Evolutionary conservation across 2,888 invertebrate species (phyloP), one percentile per base, ranked within the genome.

Genomic region (Schrankia costaestrigalis): DNA sequence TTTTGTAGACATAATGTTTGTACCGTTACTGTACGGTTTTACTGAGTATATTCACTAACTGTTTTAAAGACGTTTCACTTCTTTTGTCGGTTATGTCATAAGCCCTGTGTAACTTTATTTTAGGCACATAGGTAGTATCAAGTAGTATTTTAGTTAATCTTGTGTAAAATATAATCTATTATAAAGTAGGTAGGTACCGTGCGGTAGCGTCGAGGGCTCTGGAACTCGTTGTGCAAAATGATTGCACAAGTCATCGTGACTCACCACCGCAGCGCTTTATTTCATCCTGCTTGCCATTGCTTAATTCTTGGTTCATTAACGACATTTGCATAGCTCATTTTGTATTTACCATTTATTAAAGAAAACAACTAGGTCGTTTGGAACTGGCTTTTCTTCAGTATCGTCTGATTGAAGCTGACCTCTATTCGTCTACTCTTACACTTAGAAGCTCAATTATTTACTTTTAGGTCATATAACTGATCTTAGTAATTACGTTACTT

Each of bases 191-290:
- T n/a, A n/a, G n/a, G n/a, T n/a, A n/a, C n/a, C n/a, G n/a, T n/a
- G n/a, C n/a, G n/a, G 71, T 56, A 56, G 54, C 60, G 40, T 44
- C 51, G 58, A 70, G 68, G 64, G 63, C 65, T 57, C 49, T 64
- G 56, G 52, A 58, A 63, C 66, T 67, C 69, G 73, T 81, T 82
- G 77, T 79, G 82, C 73, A 76, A 79, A 78, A 39, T 50, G 48
- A 56, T 86, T 85, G 74, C 83, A 76, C 76, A 83, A 85, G 52
- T 32, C 43, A 50, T 56, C 54, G 67, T 85, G 82, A 83, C 70
- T 84, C 84, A 83, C 76, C 64, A 63, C 44, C 56, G 58, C 64
- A 66, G 71, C 62, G 69, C 71, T 71, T 75, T 75, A 72, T 71
- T 73, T 68, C 68, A 70, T 71, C 69, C 66, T 65, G 67, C 57